phyloP scores from a whole-genome alignment of 2,888 invertebrate genomes.

The Graphium colonna region DNA sequence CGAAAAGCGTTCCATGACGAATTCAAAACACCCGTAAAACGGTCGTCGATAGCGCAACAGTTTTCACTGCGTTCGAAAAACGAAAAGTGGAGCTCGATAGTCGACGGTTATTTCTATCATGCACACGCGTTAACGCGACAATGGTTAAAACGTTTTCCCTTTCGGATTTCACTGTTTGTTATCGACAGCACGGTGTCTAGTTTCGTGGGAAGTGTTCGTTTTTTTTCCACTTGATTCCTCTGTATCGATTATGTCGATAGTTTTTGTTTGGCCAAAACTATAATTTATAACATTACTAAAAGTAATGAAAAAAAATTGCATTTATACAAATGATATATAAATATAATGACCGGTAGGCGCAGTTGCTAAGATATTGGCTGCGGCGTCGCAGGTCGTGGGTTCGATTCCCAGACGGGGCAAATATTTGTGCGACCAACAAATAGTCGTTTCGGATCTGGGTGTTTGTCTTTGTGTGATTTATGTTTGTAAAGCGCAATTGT shows the following conservation, averaged over 20 bases:
- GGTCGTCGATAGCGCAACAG: neutral
- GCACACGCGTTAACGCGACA: constrained; percentile 12
- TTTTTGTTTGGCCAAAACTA: too few relatives aligned
- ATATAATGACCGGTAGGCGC: too few relatives aligned
- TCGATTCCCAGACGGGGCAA: too few relatives aligned
- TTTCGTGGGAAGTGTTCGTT: constrained; percentile 27
- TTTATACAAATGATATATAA: too few relatives aligned
- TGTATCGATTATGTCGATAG: constrained; percentile 7
- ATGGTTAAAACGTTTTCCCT: constrained; percentile 26
- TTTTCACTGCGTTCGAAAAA: constrained; percentile 4
- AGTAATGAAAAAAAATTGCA: too few relatives aligned
- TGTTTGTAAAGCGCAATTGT: too few relatives aligned
- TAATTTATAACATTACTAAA: too few relatives aligned
- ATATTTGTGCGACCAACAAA: too few relatives aligned
- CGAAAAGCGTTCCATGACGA: constrained; percentile 24
- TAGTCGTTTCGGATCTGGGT: too few relatives aligned
- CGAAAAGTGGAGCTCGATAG: constrained; percentile 5
- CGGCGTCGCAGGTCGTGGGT: too few relatives aligned
- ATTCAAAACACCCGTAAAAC: constrained; percentile 21
- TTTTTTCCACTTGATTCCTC: constrained; percentile 10
- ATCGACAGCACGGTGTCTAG: constrained; percentile 23
- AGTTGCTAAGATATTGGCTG: too few relatives aligned
- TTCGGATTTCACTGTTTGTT: constrained; percentile 30
- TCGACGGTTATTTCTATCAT: constrained; percentile 11
- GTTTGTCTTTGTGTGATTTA: too few relatives aligned